phyloP scores from a whole-genome alignment of 2,113 vertebrate species.

The Aegithalos caudatus region DNA sequence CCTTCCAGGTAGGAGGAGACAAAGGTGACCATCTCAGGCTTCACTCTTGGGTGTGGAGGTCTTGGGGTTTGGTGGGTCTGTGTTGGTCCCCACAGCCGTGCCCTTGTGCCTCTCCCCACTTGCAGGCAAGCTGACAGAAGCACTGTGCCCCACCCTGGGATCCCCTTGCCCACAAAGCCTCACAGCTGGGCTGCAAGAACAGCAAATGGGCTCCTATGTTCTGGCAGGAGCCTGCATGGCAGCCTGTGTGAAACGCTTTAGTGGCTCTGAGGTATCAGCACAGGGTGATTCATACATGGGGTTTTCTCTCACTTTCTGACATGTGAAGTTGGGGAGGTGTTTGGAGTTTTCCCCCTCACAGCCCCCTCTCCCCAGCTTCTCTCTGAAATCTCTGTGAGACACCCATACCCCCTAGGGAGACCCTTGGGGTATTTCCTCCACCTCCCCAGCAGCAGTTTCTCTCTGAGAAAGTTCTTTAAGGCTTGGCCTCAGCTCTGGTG shows the following conservation, averaged over 20 bases:
- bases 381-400: neutral
- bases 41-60: neutral
- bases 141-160: neutral
- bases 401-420: neutral
- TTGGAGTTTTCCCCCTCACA: neutral
- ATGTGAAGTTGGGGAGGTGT: neutral
- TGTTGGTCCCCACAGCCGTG: neutral
- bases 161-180: neutral
- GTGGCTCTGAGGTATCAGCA: neutral
- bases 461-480: neutral
- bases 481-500: neutral
- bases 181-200: neutral
- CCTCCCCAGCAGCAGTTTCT: neutral
- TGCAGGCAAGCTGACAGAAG: neutral
- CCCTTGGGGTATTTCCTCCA: slow-evolving; percentile 3
- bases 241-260: neutral
- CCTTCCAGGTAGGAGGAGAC: neutral
- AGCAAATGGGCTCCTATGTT: neutral
- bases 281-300: neutral
- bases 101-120: neutral
- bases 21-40: neutral
- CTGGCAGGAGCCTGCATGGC: neutral
- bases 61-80: neutral
- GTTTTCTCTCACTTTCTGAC: slow-evolving; percentile 1
- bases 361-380: rapidly evolving